A percentile compares a stretch with the other conserved stretches of the same genome.
These are phyloP conservation scores for Stegostoma tigrinum DNA, from an alignment of 2,113 vertebrate genomes.

Conservation along the genomic window DNA sequence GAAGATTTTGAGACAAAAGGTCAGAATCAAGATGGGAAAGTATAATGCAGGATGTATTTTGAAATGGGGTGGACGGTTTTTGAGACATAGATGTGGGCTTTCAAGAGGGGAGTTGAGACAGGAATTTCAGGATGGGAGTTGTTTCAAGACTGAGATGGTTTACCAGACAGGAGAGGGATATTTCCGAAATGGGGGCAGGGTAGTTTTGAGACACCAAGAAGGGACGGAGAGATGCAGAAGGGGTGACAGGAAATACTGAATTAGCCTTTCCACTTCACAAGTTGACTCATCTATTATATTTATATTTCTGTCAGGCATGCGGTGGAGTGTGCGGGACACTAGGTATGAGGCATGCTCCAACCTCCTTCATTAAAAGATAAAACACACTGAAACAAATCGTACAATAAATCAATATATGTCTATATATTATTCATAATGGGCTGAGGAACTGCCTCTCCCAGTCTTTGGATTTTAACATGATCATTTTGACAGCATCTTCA, in stretches of 20 bases:
- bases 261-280: not conserved
- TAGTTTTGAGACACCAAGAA: not conserved
- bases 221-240: not conserved
- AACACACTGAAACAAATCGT: not conserved
- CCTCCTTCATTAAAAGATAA: not conserved
- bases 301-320: not conserved
- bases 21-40: not conserved
- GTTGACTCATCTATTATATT: not conserved
- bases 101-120: not conserved
- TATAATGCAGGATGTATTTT: not conserved
- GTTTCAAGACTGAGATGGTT: no score
- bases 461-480: not conserved
- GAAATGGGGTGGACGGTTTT: not conserved
- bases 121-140: not conserved
- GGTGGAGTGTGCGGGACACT: not conserved
- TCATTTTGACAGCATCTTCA: not conserved
- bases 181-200: no score
- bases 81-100: not conserved
- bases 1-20: no score
- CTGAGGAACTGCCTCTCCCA: not conserved
- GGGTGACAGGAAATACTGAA: not conserved
- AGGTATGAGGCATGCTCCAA: not conserved
- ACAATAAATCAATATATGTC: not conserved
- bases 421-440: no score
- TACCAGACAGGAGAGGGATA: not conserved